Conservation (phyloP, 2,888 invertebrate species). For the Tetheella fluctuosa region DNA sequence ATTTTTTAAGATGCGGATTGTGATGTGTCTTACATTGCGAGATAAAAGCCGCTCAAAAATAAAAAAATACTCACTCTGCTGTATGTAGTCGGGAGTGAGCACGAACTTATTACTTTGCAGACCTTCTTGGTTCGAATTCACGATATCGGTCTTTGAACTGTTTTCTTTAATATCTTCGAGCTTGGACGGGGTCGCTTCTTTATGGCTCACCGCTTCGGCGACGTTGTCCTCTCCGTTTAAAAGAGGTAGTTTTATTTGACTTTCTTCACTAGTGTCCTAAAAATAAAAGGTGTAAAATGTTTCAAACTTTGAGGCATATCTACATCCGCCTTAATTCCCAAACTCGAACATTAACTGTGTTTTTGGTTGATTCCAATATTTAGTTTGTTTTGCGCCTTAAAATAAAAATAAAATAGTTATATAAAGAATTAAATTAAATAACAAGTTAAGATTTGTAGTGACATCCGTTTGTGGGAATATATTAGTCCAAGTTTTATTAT, state of each 20-base stretch:
- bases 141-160: constrained; percentile 71
- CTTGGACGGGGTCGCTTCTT: constrained; percentile 70
- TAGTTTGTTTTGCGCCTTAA: constrained; percentile 10
- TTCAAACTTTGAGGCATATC: constrained; percentile 27
- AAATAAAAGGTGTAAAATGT: constrained; percentile 53
- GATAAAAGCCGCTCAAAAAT: background rate
- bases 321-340: background rate
- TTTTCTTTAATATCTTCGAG: constrained; percentile 70
- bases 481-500: constrained; percentile 57
- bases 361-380: constrained; percentile 17
- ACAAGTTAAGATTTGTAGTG: constrained; percentile 47
- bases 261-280: constrained; percentile 70
- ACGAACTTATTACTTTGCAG: constrained; percentile 87
- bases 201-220: constrained; percentile 66
- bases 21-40: background rate
- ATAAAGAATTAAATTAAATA: constrained; percentile 35
- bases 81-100: constrained; percentile 95
- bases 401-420: constrained; percentile 21
- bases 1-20: background rate
- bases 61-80: constrained; percentile 90
- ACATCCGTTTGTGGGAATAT: constrained; percentile 81
- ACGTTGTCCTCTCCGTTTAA: constrained; percentile 77
- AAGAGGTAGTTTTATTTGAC: constrained; percentile 65
- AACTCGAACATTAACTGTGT: background rate
- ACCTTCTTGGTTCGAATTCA: constrained; percentile 60